These are phyloP conservation scores for Echeneis naucrates DNA, from an alignment of 2,797 vertebrate species.

Conservation along the genomic window DNA sequence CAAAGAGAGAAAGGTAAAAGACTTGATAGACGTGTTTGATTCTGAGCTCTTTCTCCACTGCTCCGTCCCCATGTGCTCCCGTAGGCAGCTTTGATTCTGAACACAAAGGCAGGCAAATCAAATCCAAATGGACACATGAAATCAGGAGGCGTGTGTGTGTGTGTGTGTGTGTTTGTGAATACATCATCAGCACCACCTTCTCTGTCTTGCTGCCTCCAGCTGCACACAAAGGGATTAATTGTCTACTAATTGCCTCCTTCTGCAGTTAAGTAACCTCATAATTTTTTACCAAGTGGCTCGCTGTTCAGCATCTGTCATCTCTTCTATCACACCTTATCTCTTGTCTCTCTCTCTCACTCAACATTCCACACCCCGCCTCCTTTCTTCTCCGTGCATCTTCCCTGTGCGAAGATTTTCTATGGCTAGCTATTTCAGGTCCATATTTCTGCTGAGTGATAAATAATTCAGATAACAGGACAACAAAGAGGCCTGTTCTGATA, in stretches of 20 bases:
- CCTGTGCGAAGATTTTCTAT: slow-evolving; percentile 32
- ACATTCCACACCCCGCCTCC: neutral
- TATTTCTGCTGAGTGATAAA: slow-evolving; percentile 68
- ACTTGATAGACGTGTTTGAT: slow-evolving; percentile 63
- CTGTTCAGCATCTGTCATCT: slow-evolving; percentile 39
- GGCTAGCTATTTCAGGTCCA: slow-evolving; percentile 59
- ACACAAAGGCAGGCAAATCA: slow-evolving; percentile 52
- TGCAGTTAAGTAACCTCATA: slow-evolving; percentile 53
- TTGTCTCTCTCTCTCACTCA: neutral
- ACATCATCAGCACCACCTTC: slow-evolving; percentile 9
- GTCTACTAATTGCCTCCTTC: slow-evolving; percentile 59
- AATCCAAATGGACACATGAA: slow-evolving; percentile 37
- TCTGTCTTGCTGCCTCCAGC: slow-evolving; percentile 9
- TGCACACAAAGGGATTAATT: slow-evolving; percentile 54
- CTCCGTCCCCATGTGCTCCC: slow-evolving; percentile 30
- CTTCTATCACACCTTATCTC: slow-evolving; percentile 4
- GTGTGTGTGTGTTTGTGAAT: neutral
- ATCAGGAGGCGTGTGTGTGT: slow-evolving; percentile 1
- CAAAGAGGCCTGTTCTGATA: slow-evolving; percentile 47
- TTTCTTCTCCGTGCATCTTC: slow-evolving; percentile 6
- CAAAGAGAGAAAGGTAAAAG: slow-evolving; percentile 37
- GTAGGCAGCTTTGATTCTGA: slow-evolving; percentile 64
- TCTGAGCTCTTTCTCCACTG: slow-evolving; percentile 28
- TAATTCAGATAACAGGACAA: slow-evolving; percentile 75
- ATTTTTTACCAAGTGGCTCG: slow-evolving; percentile 44